These are phyloP conservation scores for Nyleta sp. DNA, from an alignment of 2,888 invertebrate species.

Conservation along the genomic window DNA sequence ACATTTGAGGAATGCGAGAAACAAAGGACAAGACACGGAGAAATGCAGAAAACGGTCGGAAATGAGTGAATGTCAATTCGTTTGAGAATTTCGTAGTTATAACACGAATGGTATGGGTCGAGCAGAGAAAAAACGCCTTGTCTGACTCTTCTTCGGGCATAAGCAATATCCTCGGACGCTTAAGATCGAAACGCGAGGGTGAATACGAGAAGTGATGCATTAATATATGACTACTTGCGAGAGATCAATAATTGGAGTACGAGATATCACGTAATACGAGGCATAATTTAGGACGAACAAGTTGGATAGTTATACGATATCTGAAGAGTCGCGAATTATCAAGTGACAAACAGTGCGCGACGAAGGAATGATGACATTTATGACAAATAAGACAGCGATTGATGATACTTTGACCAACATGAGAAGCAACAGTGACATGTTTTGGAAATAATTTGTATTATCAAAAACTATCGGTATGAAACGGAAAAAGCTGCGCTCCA, in stretches of 20 bases:
- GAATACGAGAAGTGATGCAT: conserved; percentile 1
- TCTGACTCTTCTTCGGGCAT: conserved; percentile 19
- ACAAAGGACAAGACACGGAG: conserved; percentile 6
- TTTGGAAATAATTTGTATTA: conserved; percentile 42
- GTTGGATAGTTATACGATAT: conserved; percentile 8
- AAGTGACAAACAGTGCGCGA: conserved; percentile 12
- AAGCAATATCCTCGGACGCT: conserved; percentile 28
- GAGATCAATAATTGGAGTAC: conserved; percentile 6
- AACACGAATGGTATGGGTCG: too few relatives aligned
- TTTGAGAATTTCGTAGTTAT: conserved; percentile 32
- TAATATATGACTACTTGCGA: conserved; percentile 16
- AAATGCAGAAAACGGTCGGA: conserved; percentile 17
- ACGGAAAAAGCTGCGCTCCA: conserved; percentile 16
- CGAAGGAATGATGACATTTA: background rate
- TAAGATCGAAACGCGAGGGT: conserved; percentile 1
- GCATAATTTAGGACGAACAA: conserved; percentile 16
- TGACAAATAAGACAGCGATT: conserved; percentile 30
- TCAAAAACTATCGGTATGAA: conserved; percentile 19
- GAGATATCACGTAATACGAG: conserved; percentile 30
- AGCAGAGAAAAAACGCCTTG: too few relatives aligned
- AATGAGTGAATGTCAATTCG: conserved; percentile 42
- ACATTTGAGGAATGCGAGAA: too few relatives aligned
- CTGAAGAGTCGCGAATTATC: conserved; percentile 15
- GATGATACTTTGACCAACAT: conserved; percentile 34
- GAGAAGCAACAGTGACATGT: conserved; percentile 31